Conservation (phyloP, 2,797 vertebrate species). For the Chrosomus eos region DNA sequence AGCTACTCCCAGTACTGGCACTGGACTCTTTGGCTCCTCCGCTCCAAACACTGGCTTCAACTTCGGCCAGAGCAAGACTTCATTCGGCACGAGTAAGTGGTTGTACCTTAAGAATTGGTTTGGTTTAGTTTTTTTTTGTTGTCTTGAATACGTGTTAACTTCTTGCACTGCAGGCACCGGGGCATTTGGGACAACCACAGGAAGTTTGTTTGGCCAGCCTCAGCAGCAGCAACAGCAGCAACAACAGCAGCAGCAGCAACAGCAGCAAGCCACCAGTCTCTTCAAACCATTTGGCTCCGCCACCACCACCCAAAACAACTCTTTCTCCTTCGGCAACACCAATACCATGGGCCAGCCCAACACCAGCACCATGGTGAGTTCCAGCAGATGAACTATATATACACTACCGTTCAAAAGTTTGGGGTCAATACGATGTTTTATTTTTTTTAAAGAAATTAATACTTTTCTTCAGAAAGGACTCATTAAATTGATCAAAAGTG, state of each 20-base stretch:
- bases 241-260: slow-evolving; percentile 5
- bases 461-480: no score
- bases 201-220: slow-evolving; percentile 83
- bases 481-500: no score
- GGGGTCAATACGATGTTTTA: no score
- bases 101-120: background rate
- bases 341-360: slow-evolving; percentile 85
- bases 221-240: slow-evolving; percentile 40
- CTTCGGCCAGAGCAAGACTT: slow-evolving; percentile 89
- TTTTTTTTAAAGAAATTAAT: no score
- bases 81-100: slow-evolving; percentile 84
- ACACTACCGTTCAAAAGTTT: no score
- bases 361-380: slow-evolving; percentile 88
- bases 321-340: slow-evolving; percentile 90
- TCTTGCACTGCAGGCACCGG: slow-evolving; percentile 56
- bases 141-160: background rate
- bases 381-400: background rate
- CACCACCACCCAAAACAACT: slow-evolving; percentile 85
- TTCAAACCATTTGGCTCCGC: slow-evolving; percentile 92
- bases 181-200: slow-evolving; percentile 84
- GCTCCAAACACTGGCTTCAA: slow-evolving; percentile 87
- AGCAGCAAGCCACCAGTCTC: slow-evolving; percentile 75
- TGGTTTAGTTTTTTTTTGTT: background rate
- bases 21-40: slow-evolving; percentile 88
- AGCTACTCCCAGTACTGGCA: slow-evolving; percentile 83